Base-by-base conservation (phyloP, 1,140 invertebrate genomes). In the Eumeta japonica region DNA sequence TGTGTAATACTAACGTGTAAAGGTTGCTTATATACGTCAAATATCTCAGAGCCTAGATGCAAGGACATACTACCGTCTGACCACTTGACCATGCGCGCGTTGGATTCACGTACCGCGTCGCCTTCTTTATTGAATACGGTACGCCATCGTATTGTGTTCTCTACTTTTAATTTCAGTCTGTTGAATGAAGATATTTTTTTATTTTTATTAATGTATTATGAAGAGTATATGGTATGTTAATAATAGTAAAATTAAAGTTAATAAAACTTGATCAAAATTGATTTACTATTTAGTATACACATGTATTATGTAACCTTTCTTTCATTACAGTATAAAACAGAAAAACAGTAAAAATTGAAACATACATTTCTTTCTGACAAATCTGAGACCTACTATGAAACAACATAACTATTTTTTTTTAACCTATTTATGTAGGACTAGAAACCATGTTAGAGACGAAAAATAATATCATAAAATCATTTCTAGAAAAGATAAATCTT, bases 141-240 rank as follows among this genome's bases (percentile, higher is more conserved):
- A n/a, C 93, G 79, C 97, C 97, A 99, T 29, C 96, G 79, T 28
- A 99, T 93, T 0, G 95, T 98, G 63, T 98, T 99, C 76, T 98
- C 97, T 4, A 98, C 94, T 77, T 94, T 93, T 10, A 94, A 66
- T 73, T 94, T 94, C 18, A 93, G 68, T 37, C 88, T 83, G 50
- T 3, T 47, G 51, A 49, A 40, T 29, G n/a, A 19, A 28, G 2
- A 19, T n/a, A n/a, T n/a, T n/a, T n/a, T n/a, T n/a, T n/a, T n/a
- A n/a, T n/a, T n/a, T n/a, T n/a, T n/a, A n/a, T n/a, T n/a, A n/a
- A n/a, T n/a, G n/a, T n/a, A n/a, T n/a, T n/a, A n/a, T n/a, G n/a
- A n/a, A n/a, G n/a, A n/a, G 3, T 10, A 27, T 10, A 10, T 12
- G 39, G 36, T 10, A 9, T 31, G n/a, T 31, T 31, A 27, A 27